These are phyloP conservation scores for Dexiosoma caninum DNA, from an alignment of 2,888 invertebrate species.

Conservation along the genomic window DNA sequence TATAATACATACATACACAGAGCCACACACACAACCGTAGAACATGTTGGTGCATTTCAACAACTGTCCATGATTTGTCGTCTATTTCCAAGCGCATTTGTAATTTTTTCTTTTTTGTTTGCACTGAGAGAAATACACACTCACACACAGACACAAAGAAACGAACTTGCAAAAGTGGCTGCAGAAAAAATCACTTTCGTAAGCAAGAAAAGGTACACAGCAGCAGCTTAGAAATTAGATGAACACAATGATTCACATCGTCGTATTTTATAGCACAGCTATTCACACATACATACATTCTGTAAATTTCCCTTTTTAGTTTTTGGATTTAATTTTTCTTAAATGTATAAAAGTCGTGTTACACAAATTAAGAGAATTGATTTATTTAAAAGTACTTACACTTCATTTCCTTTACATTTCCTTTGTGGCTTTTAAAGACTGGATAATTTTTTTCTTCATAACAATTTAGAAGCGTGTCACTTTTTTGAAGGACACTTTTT, in stretches of 20 bases:
- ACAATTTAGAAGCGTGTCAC: too few species aligned
- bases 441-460: too few species aligned
- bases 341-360: too few species aligned
- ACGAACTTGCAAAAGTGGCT: constrained; percentile 4
- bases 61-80: constrained; percentile 64
- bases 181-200: background rate
- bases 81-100: constrained; percentile 29
- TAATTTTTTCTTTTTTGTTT: constrained; percentile 2
- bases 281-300: background rate
- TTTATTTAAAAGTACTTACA: too few species aligned
- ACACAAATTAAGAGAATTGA: too few species aligned
- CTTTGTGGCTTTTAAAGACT: too few species aligned
- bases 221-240: background rate
- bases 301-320: background rate
- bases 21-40: background rate
- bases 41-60: constrained; percentile 27
- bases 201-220: background rate
- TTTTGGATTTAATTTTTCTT: background rate
- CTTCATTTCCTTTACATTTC: too few species aligned
- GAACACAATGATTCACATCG: background rate
- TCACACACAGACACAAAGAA: background rate
- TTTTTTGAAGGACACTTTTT: too few species aligned
- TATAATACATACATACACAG: background rate
- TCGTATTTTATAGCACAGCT: too few species aligned
- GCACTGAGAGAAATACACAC: constrained; percentile 41